Evolutionary conservation across 2,113 vertebrate species (phyloP).

Genomic region (Toxotes jaculatrix): DNA sequence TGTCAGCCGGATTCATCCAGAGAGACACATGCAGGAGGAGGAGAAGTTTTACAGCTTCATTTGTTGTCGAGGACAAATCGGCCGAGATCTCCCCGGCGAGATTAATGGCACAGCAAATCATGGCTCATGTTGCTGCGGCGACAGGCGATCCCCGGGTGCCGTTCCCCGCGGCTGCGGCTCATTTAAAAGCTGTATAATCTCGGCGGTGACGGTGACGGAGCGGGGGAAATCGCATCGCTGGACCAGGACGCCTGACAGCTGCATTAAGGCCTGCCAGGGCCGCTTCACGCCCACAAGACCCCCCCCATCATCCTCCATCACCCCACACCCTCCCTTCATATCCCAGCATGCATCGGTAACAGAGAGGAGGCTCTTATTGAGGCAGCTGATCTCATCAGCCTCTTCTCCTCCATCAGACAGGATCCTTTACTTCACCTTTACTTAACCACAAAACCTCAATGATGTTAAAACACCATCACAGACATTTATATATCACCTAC

Average conservation of each 20-base stretch:
- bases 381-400: constrained; percentile 12
- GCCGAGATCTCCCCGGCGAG: constrained; percentile 71
- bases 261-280: constrained; percentile 79
- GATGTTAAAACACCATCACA: no score
- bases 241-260: constrained; percentile 78
- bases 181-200: constrained; percentile 80
- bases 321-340: background rate
- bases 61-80: constrained; percentile 65
- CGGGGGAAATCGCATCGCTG: constrained; percentile 53
- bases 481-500: no score
- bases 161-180: constrained; percentile 68
- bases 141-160: constrained; percentile 66
- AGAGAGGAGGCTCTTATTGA: constrained; percentile 18
- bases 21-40: constrained; percentile 23
- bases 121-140: constrained; percentile 68
- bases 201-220: constrained; percentile 58
- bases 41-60: constrained; percentile 68
- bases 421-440: background rate
- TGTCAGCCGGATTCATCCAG: constrained; percentile 27
- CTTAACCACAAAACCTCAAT: background rate
- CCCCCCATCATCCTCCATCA: background rate
- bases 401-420: background rate
- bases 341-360: constrained; percentile 43
- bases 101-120: constrained; percentile 79
- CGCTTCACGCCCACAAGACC: constrained; percentile 51